phyloP scores from a whole-genome alignment of 2,113 vertebrate genomes.

The Typhlomys cinereus region DNA sequence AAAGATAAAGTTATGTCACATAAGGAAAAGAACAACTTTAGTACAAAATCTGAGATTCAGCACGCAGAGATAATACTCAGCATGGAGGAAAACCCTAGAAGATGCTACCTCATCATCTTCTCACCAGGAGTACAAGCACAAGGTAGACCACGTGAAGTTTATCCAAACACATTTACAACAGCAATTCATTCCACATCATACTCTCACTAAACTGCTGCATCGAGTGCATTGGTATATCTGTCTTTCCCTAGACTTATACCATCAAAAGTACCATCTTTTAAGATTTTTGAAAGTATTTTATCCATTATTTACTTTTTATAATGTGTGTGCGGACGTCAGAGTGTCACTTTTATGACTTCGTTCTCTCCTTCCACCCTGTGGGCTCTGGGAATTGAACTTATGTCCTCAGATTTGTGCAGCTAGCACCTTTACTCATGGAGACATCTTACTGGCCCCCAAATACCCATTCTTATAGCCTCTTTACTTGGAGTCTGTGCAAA shows the following conservation, averaged over 20 bases:
- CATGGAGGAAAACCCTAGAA: background rate
- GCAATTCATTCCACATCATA: background rate
- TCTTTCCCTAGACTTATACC: background rate
- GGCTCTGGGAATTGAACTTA: no score
- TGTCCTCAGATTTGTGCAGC: no score
- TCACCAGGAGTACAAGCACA: background rate
- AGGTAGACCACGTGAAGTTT: background rate
- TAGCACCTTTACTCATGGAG: no score
- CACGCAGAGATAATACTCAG: background rate
- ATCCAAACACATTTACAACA: background rate
- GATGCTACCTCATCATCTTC: background rate
- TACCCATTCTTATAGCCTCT: background rate
- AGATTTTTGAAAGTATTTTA: no score
- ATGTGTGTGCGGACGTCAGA: no score
- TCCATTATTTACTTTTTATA: no score
- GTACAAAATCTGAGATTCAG: background rate
- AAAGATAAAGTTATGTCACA: background rate
- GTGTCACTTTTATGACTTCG: no score
- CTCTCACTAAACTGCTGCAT: background rate
- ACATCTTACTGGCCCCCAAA: no score
- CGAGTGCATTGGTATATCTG: background rate
- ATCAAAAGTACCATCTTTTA: no score
- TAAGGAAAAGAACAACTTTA: background rate
- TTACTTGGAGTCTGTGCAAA: background rate
- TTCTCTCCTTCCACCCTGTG: no score